These are phyloP conservation scores for Chaetorhynchus papuensis DNA, from an alignment of 2,113 vertebrate genomes.

Conservation along the genomic window DNA sequence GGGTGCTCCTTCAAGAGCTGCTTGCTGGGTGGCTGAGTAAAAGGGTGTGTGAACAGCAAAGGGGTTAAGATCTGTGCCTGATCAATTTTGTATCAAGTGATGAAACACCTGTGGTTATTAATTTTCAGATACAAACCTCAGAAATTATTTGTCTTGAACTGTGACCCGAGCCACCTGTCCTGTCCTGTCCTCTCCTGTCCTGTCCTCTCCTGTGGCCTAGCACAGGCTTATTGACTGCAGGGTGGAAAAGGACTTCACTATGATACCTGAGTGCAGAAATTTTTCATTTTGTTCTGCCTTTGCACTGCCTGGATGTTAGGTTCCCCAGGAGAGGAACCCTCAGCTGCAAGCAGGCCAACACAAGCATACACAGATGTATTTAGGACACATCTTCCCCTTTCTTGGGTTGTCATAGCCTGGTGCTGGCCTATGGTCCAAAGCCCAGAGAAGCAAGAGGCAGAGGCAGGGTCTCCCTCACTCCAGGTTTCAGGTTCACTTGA, in stretches of 20 bases:
- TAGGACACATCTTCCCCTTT: neutral
- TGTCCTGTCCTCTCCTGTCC: too few species aligned
- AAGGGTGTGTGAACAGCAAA: accelerated
- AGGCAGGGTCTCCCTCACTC: neutral
- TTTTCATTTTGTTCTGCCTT: neutral
- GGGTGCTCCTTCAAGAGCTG: neutral
- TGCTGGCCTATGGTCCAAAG: neutral
- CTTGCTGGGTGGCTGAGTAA: neutral
- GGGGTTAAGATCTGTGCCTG: neutral
- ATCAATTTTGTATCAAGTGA: neutral
- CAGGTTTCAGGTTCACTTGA: neutral
- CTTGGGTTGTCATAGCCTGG: neutral
- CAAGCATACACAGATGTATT: neutral
- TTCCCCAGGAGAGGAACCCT: neutral
- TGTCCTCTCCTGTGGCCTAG: neutral
- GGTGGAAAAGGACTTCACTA: neutral
- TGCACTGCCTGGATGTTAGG: neutral
- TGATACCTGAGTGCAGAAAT: accelerated
- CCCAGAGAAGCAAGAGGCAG: neutral
- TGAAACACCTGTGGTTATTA: neutral
- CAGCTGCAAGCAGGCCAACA: neutral
- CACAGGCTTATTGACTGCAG: neutral
- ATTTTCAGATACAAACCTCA: neutral
- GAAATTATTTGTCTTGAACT: neutral
- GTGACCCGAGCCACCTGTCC: neutral